Evolutionary conservation across 2,888 invertebrate genomes (phyloP).

Genomic region (Eupithecia dodoneata): DNA sequence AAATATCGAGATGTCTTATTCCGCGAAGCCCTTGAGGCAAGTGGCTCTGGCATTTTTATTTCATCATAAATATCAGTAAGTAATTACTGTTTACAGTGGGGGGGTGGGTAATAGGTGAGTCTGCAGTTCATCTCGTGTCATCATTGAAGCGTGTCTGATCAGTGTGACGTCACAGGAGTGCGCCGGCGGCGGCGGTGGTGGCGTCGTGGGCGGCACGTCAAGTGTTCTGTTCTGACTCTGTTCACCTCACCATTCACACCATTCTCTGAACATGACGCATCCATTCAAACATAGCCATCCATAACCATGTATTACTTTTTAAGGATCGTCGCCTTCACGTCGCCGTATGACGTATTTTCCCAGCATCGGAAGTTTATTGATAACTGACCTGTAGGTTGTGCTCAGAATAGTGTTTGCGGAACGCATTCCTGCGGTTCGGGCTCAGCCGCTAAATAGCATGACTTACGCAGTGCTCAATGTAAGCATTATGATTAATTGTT

Average conservation of each 20-base stretch:
- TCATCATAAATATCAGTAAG: conserved; percentile 19
- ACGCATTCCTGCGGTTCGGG: conserved; percentile 31
- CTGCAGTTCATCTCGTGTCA: conserved; percentile 53
- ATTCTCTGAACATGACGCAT: conserved; percentile 70
- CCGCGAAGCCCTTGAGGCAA: conserved; percentile 6
- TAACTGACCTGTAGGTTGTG: conserved; percentile 34
- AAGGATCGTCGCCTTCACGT: conserved; percentile 54
- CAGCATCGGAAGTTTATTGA: conserved; percentile 27
- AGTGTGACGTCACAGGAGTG: conserved; percentile 50
- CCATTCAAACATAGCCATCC: conserved; percentile 50
- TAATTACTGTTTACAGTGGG: conserved; percentile 10
- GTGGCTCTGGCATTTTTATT: conserved; percentile 18
- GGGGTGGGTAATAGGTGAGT: conserved; percentile 31
- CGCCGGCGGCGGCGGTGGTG: conserved; percentile 40
- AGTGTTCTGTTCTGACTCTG: conserved; percentile 53
- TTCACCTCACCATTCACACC: conserved; percentile 58
- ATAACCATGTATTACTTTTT: conserved; percentile 69
- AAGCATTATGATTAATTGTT: conserved; percentile 26
- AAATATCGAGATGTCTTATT: conserved; percentile 10
- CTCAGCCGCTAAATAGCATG: conserved; percentile 25
- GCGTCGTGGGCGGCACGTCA: conserved; percentile 59
- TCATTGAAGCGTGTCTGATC: conserved; percentile 39
- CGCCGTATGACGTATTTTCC: conserved; percentile 44
- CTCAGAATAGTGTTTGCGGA: conserved; percentile 32
- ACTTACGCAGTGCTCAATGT: conserved; percentile 1